Percentiles rank a stretch among this genome's conserved stretches.
phyloP scores from a whole-genome alignment of 2,797 vertebrate species.

The Enteromius afrohamiltoni region DNA sequence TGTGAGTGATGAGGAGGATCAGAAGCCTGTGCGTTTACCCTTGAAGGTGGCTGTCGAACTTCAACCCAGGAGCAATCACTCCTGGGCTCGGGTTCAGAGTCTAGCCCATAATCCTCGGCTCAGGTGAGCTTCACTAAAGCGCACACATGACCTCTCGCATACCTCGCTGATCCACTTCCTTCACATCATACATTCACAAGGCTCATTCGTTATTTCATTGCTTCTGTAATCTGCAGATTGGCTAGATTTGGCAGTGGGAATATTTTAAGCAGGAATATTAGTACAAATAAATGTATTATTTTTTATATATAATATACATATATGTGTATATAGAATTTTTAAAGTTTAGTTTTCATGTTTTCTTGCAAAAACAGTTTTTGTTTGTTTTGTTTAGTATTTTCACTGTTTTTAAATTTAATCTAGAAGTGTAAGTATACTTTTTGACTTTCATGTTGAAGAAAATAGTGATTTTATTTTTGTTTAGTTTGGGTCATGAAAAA shows the following conservation, averaged over 20 bases:
- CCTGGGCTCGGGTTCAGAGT: constrained; percentile 96
- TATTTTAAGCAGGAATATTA: not conserved
- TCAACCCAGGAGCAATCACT: constrained; percentile 93
- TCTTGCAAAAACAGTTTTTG: not conserved
- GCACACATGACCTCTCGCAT: not conserved
- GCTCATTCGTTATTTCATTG: not conserved
- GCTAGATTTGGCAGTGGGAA: not conserved
- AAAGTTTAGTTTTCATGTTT: not conserved
- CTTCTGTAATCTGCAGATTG: not conserved
- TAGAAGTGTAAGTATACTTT: not conserved
- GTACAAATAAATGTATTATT: not conserved
- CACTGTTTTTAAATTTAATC: not conserved
- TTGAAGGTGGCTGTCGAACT: constrained; percentile 94
- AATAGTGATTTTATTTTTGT: not conserved
- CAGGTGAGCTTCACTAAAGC: constrained; percentile 77
- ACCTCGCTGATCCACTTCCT: not conserved
- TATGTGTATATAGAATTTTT: too few relatives aligned
- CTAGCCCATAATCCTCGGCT: constrained; percentile 98
- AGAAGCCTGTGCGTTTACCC: constrained; percentile 95
- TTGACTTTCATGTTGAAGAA: not conserved
- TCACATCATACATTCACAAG: not conserved
- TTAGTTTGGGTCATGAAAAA: not conserved
- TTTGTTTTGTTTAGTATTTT: not conserved
- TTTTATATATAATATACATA: too few relatives aligned
- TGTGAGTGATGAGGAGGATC: constrained; percentile 96